These are phyloP conservation scores for Lepus europaeus DNA, from an alignment of 2,113 vertebrate genomes.

Conservation along the genomic window DNA sequence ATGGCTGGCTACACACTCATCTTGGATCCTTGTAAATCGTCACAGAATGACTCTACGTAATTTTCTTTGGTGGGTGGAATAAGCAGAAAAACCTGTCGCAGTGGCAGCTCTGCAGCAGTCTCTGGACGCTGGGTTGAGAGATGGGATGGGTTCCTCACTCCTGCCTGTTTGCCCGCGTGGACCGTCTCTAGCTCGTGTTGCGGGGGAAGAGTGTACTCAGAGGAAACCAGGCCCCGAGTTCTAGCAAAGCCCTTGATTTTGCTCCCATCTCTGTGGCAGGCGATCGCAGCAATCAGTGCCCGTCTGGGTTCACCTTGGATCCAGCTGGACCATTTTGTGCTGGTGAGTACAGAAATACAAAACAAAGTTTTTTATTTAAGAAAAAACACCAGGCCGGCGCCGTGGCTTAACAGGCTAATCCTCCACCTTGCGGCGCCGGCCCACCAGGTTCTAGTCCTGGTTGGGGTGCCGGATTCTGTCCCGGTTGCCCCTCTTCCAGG, in stretches of 20 bases:
- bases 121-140: constrained; percentile 45
- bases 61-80: constrained; percentile 53
- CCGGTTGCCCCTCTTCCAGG: too few species aligned
- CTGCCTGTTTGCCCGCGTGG: constrained; percentile 33
- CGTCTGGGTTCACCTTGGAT: constrained; percentile 93
- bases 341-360: constrained; percentile 87
- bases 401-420: too few species aligned
- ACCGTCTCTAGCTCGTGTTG: background rate
- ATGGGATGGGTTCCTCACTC: background rate
- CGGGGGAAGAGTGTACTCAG: background rate
- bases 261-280: constrained; percentile 87
- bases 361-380: background rate
- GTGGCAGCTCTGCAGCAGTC: background rate
- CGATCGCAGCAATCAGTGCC: constrained; percentile 96
- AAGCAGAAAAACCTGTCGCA: constrained; percentile 29
- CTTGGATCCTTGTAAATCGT: constrained; percentile 30
- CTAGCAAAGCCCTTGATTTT: constrained; percentile 39
- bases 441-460: too few species aligned
- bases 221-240: constrained; percentile 12
- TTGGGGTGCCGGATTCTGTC: too few species aligned
- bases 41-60: constrained; percentile 45
- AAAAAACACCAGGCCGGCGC: too few species aligned
- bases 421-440: too few species aligned
- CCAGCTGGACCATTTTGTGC: constrained; percentile 93
- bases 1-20: background rate